phyloP scores from a whole-genome alignment of 2,888 invertebrate species.

The Calameuta idolon region DNA sequence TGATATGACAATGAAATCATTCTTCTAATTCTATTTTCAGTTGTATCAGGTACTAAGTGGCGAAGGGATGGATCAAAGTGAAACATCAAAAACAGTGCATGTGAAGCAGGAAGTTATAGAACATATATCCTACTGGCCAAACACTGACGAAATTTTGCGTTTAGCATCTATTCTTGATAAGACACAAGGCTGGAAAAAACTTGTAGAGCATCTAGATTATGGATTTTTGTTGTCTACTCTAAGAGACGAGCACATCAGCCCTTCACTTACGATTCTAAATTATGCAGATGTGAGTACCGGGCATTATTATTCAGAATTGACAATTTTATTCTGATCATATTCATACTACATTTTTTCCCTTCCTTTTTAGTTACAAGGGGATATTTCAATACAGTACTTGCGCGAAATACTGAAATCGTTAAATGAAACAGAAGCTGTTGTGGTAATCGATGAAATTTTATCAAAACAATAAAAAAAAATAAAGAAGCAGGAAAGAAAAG shows the following conservation, averaged over 20 bases:
- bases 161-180: slow-evolving; percentile 71
- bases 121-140: slow-evolving; percentile 42
- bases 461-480: not conserved
- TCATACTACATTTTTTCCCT: not conserved
- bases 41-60: slow-evolving; percentile 11
- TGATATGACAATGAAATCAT: not conserved
- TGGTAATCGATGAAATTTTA: slow-evolving; percentile 49
- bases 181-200: slow-evolving; percentile 71
- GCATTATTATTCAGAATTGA: slow-evolving; percentile 15
- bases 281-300: slow-evolving; percentile 61
- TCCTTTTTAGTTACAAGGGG: slow-evolving; percentile 43
- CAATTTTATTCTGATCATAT: slow-evolving; percentile 2
- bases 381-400: slow-evolving; percentile 45
- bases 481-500: not conserved
- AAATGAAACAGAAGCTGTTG: slow-evolving; percentile 61
- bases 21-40: not conserved
- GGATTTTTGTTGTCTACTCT: slow-evolving; percentile 69
- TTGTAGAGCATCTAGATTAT: slow-evolving; percentile 71
- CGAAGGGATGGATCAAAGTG: slow-evolving; percentile 23
- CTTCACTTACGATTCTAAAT: slow-evolving; percentile 71
- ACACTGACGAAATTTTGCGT: slow-evolving; percentile 63
- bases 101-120: slow-evolving; percentile 45
- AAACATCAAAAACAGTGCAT: slow-evolving; percentile 41
- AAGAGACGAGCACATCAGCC: slow-evolving; percentile 66
- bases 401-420: slow-evolving; percentile 60